A percentile compares a stretch with the other conserved stretches of the same genome.
These are phyloP conservation scores for Phaethornis superciliosus DNA, from an alignment of 2,113 vertebrate species.

Conservation along the genomic window DNA sequence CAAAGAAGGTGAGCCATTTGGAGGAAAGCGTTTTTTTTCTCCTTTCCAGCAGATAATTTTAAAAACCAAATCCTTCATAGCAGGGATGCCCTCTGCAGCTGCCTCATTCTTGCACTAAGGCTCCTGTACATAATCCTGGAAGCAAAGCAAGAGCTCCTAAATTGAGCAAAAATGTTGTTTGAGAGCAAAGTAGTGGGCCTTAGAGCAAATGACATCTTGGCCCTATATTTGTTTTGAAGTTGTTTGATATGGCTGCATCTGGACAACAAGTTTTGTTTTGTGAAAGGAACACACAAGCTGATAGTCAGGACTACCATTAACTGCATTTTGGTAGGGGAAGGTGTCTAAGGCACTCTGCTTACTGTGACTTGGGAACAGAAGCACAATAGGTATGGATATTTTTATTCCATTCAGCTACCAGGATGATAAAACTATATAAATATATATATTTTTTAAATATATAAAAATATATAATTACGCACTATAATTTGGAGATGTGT, in stretches of 20 bases:
- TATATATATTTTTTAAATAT: background rate
- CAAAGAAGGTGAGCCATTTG: slow-evolving; percentile 22
- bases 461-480: background rate
- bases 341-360: background rate
- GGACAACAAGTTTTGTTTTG: background rate
- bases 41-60: slow-evolving; percentile 16
- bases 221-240: background rate
- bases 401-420: background rate
- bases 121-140: background rate
- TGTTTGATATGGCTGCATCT: background rate
- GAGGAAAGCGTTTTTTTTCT: slow-evolving; percentile 40
- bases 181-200: background rate
- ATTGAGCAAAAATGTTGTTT: background rate
- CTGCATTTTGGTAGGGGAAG: background rate
- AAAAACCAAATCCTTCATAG: background rate
- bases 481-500: background rate
- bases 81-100: background rate
- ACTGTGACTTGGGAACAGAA: background rate
- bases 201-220: background rate
- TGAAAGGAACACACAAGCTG: background rate
- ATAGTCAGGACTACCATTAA: background rate
- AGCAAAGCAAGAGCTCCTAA: background rate
- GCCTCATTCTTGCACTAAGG: background rate
- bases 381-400: background rate
- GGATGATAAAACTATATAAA: background rate